A percentile compares a stretch with the other conserved stretches of the same genome.
Conservation (phyloP, 2,888 invertebrate genomes). For the Allolobophora icterica region DNA sequence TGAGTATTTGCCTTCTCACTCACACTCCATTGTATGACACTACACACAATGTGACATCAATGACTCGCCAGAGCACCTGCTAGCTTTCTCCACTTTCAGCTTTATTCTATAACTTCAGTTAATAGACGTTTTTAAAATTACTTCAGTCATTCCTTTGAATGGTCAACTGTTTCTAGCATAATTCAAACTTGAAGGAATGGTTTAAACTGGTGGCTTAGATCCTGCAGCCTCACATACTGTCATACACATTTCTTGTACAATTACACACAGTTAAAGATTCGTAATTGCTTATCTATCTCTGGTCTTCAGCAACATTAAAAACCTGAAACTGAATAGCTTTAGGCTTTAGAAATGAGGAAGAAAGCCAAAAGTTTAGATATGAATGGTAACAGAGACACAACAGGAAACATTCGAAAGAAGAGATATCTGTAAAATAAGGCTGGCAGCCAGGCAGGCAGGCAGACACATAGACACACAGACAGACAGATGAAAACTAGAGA, state of each 20-base stretch:
- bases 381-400: neutral
- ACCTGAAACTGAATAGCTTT: neutral
- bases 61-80: neutral
- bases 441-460: neutral
- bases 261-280: too few species aligned
- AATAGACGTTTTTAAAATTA: neutral
- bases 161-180: neutral
- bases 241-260: neutral
- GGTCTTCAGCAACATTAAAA: neutral
- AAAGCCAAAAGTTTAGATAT: neutral
- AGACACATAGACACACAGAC: too few species aligned
- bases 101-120: neutral
- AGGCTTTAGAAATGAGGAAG: neutral
- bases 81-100: neutral
- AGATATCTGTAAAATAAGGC: neutral
- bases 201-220: neutral
- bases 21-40: neutral
- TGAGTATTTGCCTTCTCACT: neutral
- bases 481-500: neutral
- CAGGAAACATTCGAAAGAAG: too few species aligned
- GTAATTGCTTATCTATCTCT: neutral
- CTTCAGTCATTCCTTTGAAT: neutral
- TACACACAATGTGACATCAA: neutral
- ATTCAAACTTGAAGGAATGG: neutral
- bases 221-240: too few species aligned